phyloP scores from a whole-genome alignment of 2,113 vertebrate species.

The Alosa alosa region DNA sequence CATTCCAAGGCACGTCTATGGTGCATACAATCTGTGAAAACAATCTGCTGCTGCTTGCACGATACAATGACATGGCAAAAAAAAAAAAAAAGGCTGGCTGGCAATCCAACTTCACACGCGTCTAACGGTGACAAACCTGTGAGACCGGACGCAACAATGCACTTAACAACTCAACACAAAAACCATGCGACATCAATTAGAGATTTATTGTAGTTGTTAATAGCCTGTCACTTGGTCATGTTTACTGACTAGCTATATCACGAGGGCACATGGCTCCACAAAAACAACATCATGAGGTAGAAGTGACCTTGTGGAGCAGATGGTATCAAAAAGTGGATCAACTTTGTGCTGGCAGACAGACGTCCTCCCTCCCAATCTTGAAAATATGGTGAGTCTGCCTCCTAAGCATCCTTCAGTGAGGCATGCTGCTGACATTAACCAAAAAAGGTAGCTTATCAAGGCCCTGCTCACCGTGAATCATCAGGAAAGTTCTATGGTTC shows the following conservation, averaged over 20 bases:
- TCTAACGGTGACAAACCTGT: background rate
- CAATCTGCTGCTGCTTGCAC: background rate
- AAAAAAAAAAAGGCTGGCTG: background rate
- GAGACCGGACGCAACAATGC: background rate
- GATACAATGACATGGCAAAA: background rate
- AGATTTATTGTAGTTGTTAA: background rate
- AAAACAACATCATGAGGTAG: background rate
- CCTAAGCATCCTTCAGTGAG: background rate
- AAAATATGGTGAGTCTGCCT: background rate
- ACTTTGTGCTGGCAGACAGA: background rate
- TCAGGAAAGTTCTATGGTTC: background rate
- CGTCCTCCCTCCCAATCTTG: background rate
- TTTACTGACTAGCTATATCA: background rate
- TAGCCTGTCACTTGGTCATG: background rate
- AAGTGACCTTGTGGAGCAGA: background rate
- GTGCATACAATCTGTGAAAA: background rate
- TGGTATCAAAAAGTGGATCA: slow-evolving; percentile 5
- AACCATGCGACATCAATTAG: background rate
- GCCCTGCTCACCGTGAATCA: background rate
- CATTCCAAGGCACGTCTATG: background rate
- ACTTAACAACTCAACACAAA: background rate
- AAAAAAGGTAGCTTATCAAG: background rate
- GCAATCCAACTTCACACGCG: background rate
- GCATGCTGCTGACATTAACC: background rate
- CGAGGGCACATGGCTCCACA: background rate